Conservation (phyloP, 2,888 invertebrate species). For the Gymnoscelis rufifasciata region DNA sequence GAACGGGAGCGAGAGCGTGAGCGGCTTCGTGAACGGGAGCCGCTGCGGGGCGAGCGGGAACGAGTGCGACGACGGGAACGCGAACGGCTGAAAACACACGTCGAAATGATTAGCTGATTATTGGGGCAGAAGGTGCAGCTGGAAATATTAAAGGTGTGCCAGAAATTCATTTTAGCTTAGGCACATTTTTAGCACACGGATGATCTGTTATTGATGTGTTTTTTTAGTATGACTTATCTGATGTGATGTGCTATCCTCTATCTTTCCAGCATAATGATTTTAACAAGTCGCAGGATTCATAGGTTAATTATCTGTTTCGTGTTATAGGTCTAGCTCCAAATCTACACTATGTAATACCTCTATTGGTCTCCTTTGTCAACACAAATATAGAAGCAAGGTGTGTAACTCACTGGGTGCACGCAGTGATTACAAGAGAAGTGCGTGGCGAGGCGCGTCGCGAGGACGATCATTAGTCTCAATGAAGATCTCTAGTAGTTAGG, state of each 20-base stretch:
- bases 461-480: slow-evolving; percentile 70
- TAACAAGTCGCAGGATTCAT: too few species aligned
- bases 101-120: slow-evolving; percentile 19
- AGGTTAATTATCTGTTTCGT: not conserved
- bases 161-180: not conserved
- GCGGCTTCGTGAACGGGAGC: slow-evolving; percentile 73
- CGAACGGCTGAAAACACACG: slow-evolving; percentile 71
- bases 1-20: slow-evolving; percentile 77
- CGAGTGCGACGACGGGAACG: slow-evolving; percentile 81
- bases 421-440: slow-evolving; percentile 75
- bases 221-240: too few species aligned
- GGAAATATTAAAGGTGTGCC: not conserved
- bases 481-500: slow-evolving; percentile 63
- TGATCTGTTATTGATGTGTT: too few species aligned
- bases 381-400: slow-evolving; percentile 72
- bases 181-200: too few species aligned
- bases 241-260: too few species aligned
- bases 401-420: slow-evolving; percentile 78
- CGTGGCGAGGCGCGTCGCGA: slow-evolving; percentile 59
- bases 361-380: slow-evolving; percentile 43
- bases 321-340: slow-evolving; percentile 8
- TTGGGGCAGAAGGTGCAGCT: not conserved
- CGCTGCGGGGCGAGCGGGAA: slow-evolving; percentile 77
- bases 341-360: slow-evolving; percentile 19
- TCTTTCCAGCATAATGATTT: too few species aligned